These are phyloP conservation scores for Pheosia gnoma DNA, from an alignment of 2,888 invertebrate species.

Conservation along the genomic window DNA sequence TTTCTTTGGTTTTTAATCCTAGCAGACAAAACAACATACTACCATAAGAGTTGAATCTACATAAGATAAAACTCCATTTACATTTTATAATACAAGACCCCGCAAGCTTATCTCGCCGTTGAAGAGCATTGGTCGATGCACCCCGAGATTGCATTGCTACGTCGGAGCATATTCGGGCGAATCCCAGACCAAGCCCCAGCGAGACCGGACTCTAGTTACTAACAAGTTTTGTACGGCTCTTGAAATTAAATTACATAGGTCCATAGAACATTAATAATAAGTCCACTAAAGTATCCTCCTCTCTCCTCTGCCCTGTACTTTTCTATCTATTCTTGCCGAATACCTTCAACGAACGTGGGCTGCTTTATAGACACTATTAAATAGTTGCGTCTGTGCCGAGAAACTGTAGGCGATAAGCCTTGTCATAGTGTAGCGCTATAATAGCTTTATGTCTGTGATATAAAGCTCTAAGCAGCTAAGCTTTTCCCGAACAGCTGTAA, in stretches of 20 bases:
- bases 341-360: too few species aligned
- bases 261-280: too few species aligned
- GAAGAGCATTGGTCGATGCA: background rate
- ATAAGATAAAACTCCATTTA: background rate
- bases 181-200: background rate
- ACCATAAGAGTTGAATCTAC: background rate
- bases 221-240: background rate
- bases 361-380: too few species aligned
- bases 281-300: too few species aligned
- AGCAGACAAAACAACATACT: too few species aligned
- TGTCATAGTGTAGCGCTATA: too few species aligned
- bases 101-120: background rate
- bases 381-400: too few species aligned
- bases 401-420: too few species aligned
- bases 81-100: background rate
- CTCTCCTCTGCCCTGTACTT: too few species aligned
- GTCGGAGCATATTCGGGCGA: background rate
- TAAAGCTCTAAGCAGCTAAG: background rate
- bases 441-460: too few species aligned
- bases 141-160: background rate
- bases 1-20: too few species aligned
- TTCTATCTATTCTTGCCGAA: too few species aligned
- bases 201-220: background rate
- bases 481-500: background rate
- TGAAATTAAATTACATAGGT: background rate